Conservation (phyloP, 2,888 invertebrate genomes). For the Ditylenchus weischeri region DNA sequence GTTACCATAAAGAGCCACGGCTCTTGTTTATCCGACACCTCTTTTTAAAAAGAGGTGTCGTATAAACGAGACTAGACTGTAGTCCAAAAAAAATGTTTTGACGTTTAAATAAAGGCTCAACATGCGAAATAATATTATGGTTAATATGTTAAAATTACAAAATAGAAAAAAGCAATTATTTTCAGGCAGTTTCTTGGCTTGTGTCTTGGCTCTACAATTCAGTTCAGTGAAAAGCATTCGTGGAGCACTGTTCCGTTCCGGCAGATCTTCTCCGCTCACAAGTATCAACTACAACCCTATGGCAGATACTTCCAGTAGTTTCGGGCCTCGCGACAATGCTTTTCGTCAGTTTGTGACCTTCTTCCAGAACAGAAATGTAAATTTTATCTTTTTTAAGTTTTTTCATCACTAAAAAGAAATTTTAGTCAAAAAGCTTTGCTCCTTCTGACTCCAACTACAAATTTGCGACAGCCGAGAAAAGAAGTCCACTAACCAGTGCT, state of each 20-base stretch:
- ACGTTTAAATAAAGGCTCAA: too few relatives aligned
- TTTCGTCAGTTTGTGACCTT: background rate
- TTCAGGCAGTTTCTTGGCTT: background rate
- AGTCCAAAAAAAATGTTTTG: too few relatives aligned
- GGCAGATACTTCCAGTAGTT: too few relatives aligned
- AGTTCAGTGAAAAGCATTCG: constrained; percentile 30
- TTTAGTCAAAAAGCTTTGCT: background rate
- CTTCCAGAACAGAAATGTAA: background rate
- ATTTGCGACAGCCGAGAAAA: too few relatives aligned
- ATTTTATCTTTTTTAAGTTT: too few relatives aligned
- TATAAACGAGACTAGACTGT: too few relatives aligned
- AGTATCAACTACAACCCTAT: background rate
- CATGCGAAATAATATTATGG: too few relatives aligned
- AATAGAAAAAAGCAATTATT: background rate
- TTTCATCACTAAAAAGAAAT: background rate
- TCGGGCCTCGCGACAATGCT: background rate
- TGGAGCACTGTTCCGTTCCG: constrained; percentile 50
- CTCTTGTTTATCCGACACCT: too few relatives aligned
- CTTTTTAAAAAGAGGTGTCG: too few relatives aligned
- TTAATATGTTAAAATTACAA: background rate
- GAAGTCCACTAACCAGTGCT: too few relatives aligned
- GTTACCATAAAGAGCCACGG: too few relatives aligned
- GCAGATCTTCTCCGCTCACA: constrained; percentile 31
- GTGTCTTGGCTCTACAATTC: background rate
- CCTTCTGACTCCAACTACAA: background rate